phyloP scores from a whole-genome alignment of 2,888 invertebrate genomes.

The Colostygia pectinataria region DNA sequence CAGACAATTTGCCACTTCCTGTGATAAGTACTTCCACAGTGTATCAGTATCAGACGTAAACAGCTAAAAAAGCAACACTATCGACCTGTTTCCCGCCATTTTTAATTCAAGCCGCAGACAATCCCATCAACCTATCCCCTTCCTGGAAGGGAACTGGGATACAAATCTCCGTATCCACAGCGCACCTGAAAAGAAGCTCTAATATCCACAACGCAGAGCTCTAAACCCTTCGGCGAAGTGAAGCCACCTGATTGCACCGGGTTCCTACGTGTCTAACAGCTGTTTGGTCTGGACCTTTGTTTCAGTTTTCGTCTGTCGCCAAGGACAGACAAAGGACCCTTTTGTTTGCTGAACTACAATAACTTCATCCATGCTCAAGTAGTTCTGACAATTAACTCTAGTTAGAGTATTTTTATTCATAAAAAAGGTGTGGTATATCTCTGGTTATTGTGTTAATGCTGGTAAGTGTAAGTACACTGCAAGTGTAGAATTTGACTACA shows the following conservation, averaged over 20 bases:
- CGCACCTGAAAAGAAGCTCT: background rate
- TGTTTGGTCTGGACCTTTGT: slow-evolving; percentile 67
- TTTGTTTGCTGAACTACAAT: slow-evolving; percentile 12
- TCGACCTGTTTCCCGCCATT: slow-evolving; percentile 29
- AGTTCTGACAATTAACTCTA: background rate
- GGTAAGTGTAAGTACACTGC: too few relatives aligned
- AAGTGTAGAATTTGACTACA: too few relatives aligned
- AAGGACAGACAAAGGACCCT: slow-evolving; percentile 50
- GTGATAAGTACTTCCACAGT: background rate
- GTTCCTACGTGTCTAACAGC: slow-evolving; percentile 67
- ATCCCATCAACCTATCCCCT: slow-evolving; percentile 46
- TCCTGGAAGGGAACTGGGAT: slow-evolving; percentile 11
- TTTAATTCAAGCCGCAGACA: slow-evolving; percentile 63
- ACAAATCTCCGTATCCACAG: background rate
- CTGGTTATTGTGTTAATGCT: background rate
- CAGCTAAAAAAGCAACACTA: slow-evolving; percentile 14
- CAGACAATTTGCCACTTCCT: too few relatives aligned
- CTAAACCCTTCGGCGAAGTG: background rate
- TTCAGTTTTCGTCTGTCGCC: slow-evolving; percentile 55
- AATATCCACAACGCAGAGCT: background rate
- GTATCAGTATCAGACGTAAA: slow-evolving; percentile 12
- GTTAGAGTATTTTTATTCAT: background rate
- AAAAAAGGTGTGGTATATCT: background rate
- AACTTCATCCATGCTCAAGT: background rate
- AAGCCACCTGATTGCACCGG: too few relatives aligned